Conservation (phyloP, 2,797 vertebrate genomes). For the Pogonophryne albipinna region DNA sequence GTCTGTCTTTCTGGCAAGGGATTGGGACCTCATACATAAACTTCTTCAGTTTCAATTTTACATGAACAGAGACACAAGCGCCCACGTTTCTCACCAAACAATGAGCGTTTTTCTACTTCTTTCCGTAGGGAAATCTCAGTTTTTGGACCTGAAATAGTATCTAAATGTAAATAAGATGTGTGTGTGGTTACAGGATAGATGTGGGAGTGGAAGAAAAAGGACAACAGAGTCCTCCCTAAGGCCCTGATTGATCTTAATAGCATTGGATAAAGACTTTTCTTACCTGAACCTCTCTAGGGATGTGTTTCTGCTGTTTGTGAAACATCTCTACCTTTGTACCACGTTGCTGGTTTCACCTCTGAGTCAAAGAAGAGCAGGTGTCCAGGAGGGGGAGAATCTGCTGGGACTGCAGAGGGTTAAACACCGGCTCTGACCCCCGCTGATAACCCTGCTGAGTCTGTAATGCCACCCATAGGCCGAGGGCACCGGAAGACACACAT, state of each 20-base stretch:
- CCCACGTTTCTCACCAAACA: constrained; percentile 34
- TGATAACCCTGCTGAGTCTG: constrained; percentile 74
- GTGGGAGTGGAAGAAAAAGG: not conserved
- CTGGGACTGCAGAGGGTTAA: constrained; percentile 74
- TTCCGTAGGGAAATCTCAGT: constrained; percentile 28
- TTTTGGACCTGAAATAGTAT: constrained; percentile 25
- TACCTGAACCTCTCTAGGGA: not conserved
- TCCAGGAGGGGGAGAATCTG: constrained; percentile 58
- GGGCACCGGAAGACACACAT: constrained; percentile 60
- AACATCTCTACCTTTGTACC: constrained; percentile 17
- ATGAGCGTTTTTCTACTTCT: constrained; percentile 19
- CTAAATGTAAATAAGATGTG: constrained; percentile 5
- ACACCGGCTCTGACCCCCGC: constrained; percentile 71
- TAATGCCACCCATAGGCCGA: constrained; percentile 73
- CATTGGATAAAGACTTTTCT: constrained; percentile 15
- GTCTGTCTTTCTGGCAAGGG: constrained; percentile 69
- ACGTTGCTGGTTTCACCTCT: constrained; percentile 30
- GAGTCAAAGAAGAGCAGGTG: constrained; percentile 69
- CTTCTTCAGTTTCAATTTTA: constrained; percentile 48
- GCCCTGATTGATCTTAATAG: constrained; percentile 7
- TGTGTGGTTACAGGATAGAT: not conserved
- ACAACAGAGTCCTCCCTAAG: not conserved
- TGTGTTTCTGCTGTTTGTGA: constrained; percentile 3
- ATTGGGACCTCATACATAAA: constrained; percentile 62
- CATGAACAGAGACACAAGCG: constrained; percentile 38